Evolutionary conservation across 2,797 vertebrate genomes (phyloP), one percentile per base, ranked within the genome.

Genomic region (Acrocephalus scirpaceus): DNA sequence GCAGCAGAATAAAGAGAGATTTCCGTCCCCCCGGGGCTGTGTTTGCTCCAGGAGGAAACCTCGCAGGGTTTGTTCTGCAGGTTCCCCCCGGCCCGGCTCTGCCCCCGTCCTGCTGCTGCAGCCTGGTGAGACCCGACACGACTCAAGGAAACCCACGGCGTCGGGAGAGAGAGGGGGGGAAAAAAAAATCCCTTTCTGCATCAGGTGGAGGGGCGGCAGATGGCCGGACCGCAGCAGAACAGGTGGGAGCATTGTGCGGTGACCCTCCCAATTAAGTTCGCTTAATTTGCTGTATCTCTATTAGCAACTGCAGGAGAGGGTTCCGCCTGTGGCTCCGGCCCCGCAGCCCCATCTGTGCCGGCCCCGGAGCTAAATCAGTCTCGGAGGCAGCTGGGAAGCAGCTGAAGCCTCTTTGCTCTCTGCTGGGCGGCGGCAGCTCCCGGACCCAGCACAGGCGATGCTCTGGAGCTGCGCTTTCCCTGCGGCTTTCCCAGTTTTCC

Each of bases 191-290:
- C 58, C 65, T 76, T 95, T 38, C 44, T 72, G 36, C 92, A 91
- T 83, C 93, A 96, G 97, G 95, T 97, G 45, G 71, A 92, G 89
- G 96, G 78, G 74, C 30, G 91, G 77, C 98, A 98, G 98, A 98
- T 98, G 98, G 98, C 60, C 38, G 95, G 92, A 90, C 53, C 22
- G 17, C 66, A 7, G 91, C 80, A 34, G 40, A 93, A 93, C 98
- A 97, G 98, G 98, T 97, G 97, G 97, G 70, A 83, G 85, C 97
- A 95, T 97, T 97, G 98, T 97, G 96, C 9, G 92, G 60, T 72
- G 95, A 93, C 95, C 67, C 77, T 86, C 93, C 70, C n/a, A 94
- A 97, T 96, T 96, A 96, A 96, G 94, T 81, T 48, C 88, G 91
- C 85, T 94, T 97, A 96, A 98, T 98, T 97, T 97, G 97, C 93